These are phyloP conservation scores for Brienomyrus longianalis DNA, from an alignment of 2,113 vertebrate genomes.

Conservation along the genomic window DNA sequence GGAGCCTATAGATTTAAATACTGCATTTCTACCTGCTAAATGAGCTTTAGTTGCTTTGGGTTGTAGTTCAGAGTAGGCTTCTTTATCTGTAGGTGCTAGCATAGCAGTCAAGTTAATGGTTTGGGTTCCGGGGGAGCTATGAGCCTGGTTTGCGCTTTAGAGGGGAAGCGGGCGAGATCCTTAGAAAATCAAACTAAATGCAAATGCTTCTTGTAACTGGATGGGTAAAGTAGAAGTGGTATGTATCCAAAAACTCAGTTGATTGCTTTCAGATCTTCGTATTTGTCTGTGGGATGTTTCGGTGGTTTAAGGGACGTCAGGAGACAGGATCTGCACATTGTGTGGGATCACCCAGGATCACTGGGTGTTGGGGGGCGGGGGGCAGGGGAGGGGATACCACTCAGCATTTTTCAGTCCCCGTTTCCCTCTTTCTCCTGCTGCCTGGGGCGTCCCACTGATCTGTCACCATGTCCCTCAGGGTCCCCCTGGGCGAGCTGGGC, in stretches of 20 bases:
- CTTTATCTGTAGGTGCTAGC: neutral
- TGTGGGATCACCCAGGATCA: too few relatives aligned
- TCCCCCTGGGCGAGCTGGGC: conserved; percentile 80
- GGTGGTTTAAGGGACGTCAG: neutral
- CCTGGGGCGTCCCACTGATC: neutral
- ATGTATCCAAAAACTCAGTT: neutral
- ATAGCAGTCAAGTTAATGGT: neutral
- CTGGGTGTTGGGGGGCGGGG: neutral
- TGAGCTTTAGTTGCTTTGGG: neutral
- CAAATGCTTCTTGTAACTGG: neutral
- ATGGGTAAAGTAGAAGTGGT: neutral
- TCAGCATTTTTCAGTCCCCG: neutral
- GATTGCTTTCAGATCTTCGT: neutral
- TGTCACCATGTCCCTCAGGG: conserved; percentile 59
- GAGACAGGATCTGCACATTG: neutral
- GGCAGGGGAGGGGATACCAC: neutral
- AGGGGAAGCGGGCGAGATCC: neutral
- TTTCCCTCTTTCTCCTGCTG: neutral
- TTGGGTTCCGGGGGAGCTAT: neutral
- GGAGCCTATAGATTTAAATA: neutral
- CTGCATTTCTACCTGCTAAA: neutral
- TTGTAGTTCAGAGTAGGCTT: neutral
- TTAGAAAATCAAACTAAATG: neutral
- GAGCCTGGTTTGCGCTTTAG: neutral
- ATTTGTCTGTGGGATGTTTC: neutral